Conservation (phyloP, 2,113 vertebrate genomes). For the Petrocephalus microphthalmus region DNA sequence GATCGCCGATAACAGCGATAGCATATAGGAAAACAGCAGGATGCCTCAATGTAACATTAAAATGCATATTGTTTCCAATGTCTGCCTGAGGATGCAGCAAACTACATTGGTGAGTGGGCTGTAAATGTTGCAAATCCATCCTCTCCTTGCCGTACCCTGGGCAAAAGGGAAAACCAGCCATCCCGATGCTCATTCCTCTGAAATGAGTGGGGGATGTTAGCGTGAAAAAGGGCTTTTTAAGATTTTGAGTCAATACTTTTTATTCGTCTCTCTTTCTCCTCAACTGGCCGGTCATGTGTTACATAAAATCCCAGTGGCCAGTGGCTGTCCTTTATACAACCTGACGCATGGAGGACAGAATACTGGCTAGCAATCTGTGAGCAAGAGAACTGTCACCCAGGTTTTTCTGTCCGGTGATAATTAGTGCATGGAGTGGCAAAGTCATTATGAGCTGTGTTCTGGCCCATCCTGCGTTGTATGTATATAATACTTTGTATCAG, state of each 20-base stretch:
- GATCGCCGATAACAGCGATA: background rate
- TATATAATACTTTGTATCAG: background rate
- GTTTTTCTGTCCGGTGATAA: background rate
- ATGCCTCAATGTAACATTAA: background rate
- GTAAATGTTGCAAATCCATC: background rate
- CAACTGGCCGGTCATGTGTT: background rate
- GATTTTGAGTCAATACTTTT: background rate
- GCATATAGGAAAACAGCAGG: background rate
- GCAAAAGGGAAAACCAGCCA: background rate
- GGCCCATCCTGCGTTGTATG: background rate
- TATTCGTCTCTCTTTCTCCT: constrained; percentile 33
- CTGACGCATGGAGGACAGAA: constrained; percentile 38
- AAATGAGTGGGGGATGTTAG: background rate
- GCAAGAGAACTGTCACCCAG: background rate
- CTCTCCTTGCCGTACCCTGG: background rate
- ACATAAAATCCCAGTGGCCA: constrained; percentile 17
- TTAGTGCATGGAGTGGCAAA: background rate
- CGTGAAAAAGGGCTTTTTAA: background rate
- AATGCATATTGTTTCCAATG: background rate
- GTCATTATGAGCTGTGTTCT: background rate
- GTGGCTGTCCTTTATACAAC: constrained; percentile 18
- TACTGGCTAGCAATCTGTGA: constrained; percentile 17
- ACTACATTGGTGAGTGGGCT: background rate
- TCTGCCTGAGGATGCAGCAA: background rate
- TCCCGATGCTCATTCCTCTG: background rate